Conservation (phyloP, 2,113 vertebrate species). For the Poeciliopsis prolifica region DNA sequence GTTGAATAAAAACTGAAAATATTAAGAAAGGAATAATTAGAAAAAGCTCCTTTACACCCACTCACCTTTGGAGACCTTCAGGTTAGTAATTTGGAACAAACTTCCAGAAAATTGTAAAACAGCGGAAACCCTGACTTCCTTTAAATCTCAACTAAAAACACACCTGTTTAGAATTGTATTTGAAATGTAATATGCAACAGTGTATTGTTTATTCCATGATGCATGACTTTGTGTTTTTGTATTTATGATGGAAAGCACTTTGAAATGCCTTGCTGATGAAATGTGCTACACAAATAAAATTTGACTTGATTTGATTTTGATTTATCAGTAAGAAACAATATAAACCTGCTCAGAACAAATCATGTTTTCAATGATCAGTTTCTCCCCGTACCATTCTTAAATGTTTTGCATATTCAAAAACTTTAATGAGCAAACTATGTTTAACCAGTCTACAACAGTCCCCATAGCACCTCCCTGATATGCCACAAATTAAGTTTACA, state of each 20-base stretch:
- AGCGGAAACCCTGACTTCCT: no score
- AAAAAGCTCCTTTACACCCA: background rate
- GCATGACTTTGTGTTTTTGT: no score
- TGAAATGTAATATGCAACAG: no score
- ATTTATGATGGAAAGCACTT: no score
- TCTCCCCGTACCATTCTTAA: conserved; percentile 21
- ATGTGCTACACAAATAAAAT: no score
- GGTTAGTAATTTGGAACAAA: background rate
- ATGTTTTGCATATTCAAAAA: conserved; percentile 65
- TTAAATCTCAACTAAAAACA: no score
- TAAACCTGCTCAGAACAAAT: conserved; percentile 34
- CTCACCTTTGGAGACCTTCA: no score
- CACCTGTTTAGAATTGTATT: no score
- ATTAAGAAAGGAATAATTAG: background rate
- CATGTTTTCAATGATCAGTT: conserved; percentile 42
- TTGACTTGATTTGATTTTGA: no score
- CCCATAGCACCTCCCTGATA: conserved; percentile 9
- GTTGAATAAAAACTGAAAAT: background rate
- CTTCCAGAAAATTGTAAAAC: no score
- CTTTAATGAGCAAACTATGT: conserved; percentile 49
- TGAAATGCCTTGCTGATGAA: no score
- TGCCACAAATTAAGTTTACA: background rate
- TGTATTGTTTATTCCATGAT: no score
- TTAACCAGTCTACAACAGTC: background rate
- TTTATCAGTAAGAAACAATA: background rate